Base-by-base conservation (phyloP, 2,888 invertebrate genomes). In the Thera britannica region DNA sequence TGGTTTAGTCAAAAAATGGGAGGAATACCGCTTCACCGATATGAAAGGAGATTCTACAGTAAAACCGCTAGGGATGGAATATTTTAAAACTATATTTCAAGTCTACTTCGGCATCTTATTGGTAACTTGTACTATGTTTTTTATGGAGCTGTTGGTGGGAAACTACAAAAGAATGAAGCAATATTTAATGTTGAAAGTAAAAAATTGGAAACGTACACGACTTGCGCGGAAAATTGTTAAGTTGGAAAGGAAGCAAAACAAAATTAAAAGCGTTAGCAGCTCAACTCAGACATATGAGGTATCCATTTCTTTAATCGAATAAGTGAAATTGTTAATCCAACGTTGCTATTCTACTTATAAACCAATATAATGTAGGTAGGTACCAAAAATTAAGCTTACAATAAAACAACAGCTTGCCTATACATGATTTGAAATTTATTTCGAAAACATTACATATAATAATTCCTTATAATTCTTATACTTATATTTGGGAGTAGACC, bases 1-100 rank as follows among this genome's bases (percentile, higher is more conserved):
- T 1, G 94, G 94, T 0, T 77, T 94, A 8, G 78, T 94, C 55
- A 83, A 75, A 12, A 91, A 93, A 82, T 94, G 94, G 94, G 91
- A 92, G 72, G 83, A 90, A 59, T 91, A 89, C 62, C 84, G 85
- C 64, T 91, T 79, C 68, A 82, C 81, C 8, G 84, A 86, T 51
- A 85, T 91, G 51, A 92, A 89, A 74, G 86, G 87, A 51, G 93
- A 92, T 51, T 81, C 83, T 2, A 80, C 81, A 0, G 72, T 86
- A 3, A 90, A 88, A 72, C 76, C 90, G 0, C 68, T 93, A 9
- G 77, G 79, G 3, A 81, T 92, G 77, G 74, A 82, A 2, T 89
- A 91, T 62, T 78, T 92, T 5, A 78, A 77, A 49, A 88, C 87
- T 38, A 82, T 93, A 70, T 90, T 91, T 59, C 77, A 88, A 74